Base-by-base conservation (phyloP, 1,140 invertebrate genomes). In the Doryteuthis pealeii region DNA sequence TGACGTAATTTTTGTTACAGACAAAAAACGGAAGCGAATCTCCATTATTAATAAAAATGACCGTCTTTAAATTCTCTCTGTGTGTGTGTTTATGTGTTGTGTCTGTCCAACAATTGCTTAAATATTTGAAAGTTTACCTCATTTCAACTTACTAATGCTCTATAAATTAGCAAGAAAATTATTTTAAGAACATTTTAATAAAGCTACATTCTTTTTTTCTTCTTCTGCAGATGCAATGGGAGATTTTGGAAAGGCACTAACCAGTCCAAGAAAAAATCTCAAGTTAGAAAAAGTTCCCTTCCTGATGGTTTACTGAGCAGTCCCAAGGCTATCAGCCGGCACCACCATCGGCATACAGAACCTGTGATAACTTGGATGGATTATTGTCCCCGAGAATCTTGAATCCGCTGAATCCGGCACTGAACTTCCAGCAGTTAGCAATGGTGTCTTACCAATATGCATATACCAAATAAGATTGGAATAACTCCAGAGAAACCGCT, bases 291-390 rank as follows among this genome's bases (percentile, higher is more conserved):
- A 66, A 72, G 74, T 31, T 81, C 79, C 12, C 71, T 81, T 35
- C 79, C 79, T 8, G 67, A 76, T 45, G 73, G 75, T 18, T 40
- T 77, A 18, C 49, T 26, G 67, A 73, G 32, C 33, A n/a, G 67
- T 22, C n/a, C 70, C 26, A 33, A 68, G 35, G 18, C 69, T 28
- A 66, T 71, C 33, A 68, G 71, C 40, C 67, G 65, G 18, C 54
- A 71, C 31, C 72, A 76, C 33, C 76, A 78, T 49, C 74, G 79
- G n/a, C 79, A 81, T 70, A 81, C 79, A 58, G 79, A 81, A 68
- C 79, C 77, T 31, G 77, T 76, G 5, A 45, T 76, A n/a, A 62
- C 68, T 4, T 65, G 8, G 70, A 45, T 49, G 70, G 70, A 31
- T 33, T 68, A 33, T 22, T 68, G 10, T 31, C 32, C 10, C 66